Evolutionary conservation across 1,140 invertebrate species (phyloP), one percentile per base, ranked within the genome.

Genomic region (Heliconius himera): DNA sequence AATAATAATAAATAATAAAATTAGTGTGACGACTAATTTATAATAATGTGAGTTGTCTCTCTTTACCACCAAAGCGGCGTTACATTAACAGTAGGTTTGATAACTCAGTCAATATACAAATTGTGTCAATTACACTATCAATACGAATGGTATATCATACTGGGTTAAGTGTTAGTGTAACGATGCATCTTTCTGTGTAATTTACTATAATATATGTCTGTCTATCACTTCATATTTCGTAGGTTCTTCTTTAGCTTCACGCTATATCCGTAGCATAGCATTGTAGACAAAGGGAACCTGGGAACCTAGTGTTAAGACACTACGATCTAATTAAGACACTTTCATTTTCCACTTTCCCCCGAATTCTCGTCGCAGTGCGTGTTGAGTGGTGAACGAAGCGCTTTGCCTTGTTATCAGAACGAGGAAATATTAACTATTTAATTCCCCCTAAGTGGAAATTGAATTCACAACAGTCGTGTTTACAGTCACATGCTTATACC

Each of bases 51-150:
- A 5, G 49, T 51, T 51, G 6, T 51, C 16, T 20, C 49, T 20
- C 49, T 51, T 51, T 20, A 51, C 49, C 49, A 51, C 4, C 49
- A 51, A 18, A 18, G 18, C 49, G 16, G 5, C n/a, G 2, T 11
- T 56, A n/a, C 2, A 56, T 22, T 46, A 1, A 3, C 41, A 16
- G 41, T 46, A 46, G 13, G 13, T 46, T 13, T 16, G 41, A 46
- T 46, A 46, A 60, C 20, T 29, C 60, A 66, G 22, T 26, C n/a
- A 73, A 73, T 73, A 26, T 46, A 73, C 49, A 49, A n/a, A 73
- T 49, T 49, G 72, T 73, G 38, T 49, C 36, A 49, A 73, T 46
- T 73, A 49, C 46, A 73, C n/a, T 73, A 16, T 66, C 60, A 66
- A 66, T 5, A 29, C 16, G 72, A 49, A 49, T 26, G 26, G 0